These are phyloP conservation scores for Thunnus thynnus DNA, from an alignment of 2,113 vertebrate species.

Conservation along the genomic window DNA sequence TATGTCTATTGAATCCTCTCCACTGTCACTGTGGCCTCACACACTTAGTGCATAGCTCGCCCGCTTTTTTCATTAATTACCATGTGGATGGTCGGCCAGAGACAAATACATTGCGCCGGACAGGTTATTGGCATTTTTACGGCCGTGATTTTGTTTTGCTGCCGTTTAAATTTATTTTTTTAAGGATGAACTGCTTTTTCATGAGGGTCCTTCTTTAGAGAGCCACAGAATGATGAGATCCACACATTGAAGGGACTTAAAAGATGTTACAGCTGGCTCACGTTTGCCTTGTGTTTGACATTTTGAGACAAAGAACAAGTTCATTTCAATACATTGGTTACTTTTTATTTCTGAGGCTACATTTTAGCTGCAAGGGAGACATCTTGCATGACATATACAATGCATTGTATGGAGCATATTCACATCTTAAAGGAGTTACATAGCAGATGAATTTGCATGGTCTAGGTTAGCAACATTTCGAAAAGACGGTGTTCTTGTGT, in stretches of 20 bases:
- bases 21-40: constrained; percentile 61
- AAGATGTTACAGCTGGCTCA: not conserved
- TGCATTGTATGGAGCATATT: not conserved
- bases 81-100: constrained; percentile 45
- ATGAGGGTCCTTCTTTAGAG: constrained; percentile 45
- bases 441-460: too few relatives aligned
- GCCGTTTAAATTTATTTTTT: constrained; percentile 76
- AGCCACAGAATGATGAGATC: constrained; percentile 47
- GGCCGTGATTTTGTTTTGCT: constrained; percentile 82
- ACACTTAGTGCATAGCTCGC: constrained; percentile 51
- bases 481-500: not conserved
- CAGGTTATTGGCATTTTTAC: constrained; percentile 85
- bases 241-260: not conserved
- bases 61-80: constrained; percentile 80
- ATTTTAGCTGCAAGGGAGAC: not conserved
- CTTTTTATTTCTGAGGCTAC: not conserved
- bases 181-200: constrained; percentile 57
- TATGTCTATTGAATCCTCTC: constrained; percentile 79
- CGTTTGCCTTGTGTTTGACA: constrained; percentile 15
- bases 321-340: not conserved
- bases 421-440: too few relatives aligned
- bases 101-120: constrained; percentile 68
- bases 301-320: constrained; percentile 11
- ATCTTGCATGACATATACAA: not conserved
- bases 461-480: not conserved